These are phyloP conservation scores for Scaptodrosophila lebanonensis DNA, from an alignment of 1,140 invertebrate species.

Conservation along the genomic window DNA sequence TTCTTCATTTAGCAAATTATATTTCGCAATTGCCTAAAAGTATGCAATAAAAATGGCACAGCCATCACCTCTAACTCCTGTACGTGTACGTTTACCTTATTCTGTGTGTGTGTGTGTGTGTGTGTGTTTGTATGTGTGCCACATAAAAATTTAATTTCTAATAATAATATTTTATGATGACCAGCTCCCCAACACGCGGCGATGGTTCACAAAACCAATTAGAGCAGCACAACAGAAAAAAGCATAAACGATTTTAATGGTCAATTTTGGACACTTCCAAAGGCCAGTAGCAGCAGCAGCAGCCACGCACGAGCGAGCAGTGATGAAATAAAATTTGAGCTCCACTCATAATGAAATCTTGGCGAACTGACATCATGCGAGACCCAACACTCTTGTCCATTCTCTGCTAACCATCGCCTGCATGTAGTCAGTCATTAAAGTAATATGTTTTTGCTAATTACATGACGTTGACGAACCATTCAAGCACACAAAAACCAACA, in stretches of 20 bases:
- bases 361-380: slow-evolving; percentile 13
- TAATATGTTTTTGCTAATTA: slow-evolving; percentile 56
- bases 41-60: slow-evolving; percentile 35
- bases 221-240: slow-evolving; percentile 36
- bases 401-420: slow-evolving; percentile 4
- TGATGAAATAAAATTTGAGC: slow-evolving; percentile 37
- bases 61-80: too few species aligned
- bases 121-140: too few species aligned
- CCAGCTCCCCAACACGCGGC: slow-evolving; percentile 2
- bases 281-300: neutral
- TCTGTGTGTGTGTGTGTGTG: too few species aligned
- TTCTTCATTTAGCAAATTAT: slow-evolving; percentile 9
- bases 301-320: neutral
- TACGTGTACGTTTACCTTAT: too few species aligned
- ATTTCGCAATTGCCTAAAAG: slow-evolving; percentile 26
- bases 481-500: neutral
- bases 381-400: too few species aligned
- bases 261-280: slow-evolving; percentile 28
- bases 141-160: slow-evolving; percentile 50
- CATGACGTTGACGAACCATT: slow-evolving; percentile 11
- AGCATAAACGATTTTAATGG: slow-evolving; percentile 53
- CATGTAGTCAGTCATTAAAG: slow-evolving; percentile 36
- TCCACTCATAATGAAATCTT: slow-evolving; percentile 39
- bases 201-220: slow-evolving; percentile 28
- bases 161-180: slow-evolving; percentile 49